Percentiles rank a stretch among this genome's conserved stretches.
Conservation (phyloP, 2,888 invertebrate genomes). For the Torymus tubicola region DNA sequence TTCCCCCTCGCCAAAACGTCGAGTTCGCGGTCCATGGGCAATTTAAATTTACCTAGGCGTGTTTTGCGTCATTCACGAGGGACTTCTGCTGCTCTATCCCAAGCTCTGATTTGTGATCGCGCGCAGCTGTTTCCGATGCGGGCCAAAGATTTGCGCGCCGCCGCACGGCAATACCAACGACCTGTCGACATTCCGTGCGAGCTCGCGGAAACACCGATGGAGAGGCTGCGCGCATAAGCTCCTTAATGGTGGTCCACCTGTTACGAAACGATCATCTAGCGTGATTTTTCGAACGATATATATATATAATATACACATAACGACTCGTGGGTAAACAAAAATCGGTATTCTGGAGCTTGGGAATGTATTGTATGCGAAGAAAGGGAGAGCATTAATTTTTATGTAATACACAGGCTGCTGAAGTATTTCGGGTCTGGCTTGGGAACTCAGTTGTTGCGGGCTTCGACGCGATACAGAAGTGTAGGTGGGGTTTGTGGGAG, state of each 20-base stretch:
- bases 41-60: conserved; percentile 75
- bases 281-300: conserved; percentile 17
- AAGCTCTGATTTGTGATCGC: conserved; percentile 53
- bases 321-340: conserved; percentile 31
- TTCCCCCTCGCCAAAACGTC: conserved; percentile 55
- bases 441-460: conserved; percentile 23
- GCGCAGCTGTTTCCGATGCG: conserved; percentile 70
- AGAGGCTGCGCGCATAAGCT: conserved; percentile 36
- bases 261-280: conserved; percentile 59
- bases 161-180: conserved; percentile 66
- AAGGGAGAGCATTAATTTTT: conserved; percentile 10
- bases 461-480: conserved; percentile 4
- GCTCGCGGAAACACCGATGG: conserved; percentile 9
- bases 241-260: conserved; percentile 63
- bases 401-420: conserved; percentile 22
- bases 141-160: conserved; percentile 66
- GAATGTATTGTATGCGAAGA: conserved; percentile 6
- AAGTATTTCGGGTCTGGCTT: conserved; percentile 62
- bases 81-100: conserved; percentile 20
- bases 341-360: conserved; percentile 22
- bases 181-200: conserved; percentile 67
- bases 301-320: conserved; percentile 12
- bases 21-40: conserved; percentile 65
- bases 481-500: background rate
- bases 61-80: conserved; percentile 72